phyloP scores from a whole-genome alignment of 92 coral and sea anemone species.

The Parazoanthus atlanticus region DNA sequence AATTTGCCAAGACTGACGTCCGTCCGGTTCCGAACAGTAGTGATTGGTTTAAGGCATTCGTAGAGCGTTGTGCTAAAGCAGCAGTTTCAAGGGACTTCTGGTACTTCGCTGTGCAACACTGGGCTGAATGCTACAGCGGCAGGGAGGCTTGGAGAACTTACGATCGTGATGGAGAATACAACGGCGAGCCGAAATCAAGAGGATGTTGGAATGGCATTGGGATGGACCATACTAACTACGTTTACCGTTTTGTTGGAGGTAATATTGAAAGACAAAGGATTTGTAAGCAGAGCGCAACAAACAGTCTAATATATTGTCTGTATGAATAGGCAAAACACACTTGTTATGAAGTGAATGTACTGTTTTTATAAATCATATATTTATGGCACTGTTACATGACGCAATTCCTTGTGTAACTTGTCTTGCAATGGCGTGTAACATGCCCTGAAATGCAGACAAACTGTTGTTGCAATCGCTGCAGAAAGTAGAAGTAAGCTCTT shows the following conservation, averaged over 20 bases:
- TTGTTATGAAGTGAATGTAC: too few species aligned
- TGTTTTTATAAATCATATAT: background rate
- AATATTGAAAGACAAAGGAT: background rate
- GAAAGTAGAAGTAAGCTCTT: too few species aligned
- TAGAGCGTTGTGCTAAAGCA: constrained; percentile 1
- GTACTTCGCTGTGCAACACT: constrained; percentile 37
- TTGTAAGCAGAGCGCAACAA: background rate
- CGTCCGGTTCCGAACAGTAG: constrained; percentile 13
- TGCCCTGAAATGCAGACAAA: too few species aligned
- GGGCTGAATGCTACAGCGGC: constrained; percentile 34
- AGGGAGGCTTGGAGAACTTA: constrained; percentile 18
- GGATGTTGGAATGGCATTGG: constrained; percentile 30
- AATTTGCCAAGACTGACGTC: background rate
- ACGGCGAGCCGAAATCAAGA: background rate
- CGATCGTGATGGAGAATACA: constrained; percentile 11
- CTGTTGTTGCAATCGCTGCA: too few species aligned
- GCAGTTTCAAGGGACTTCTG: constrained; percentile 19
- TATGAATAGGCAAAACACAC: too few species aligned
- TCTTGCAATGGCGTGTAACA: too few species aligned
- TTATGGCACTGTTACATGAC: too few species aligned
- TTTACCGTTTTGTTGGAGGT: constrained; percentile 33
- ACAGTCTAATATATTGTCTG: too few species aligned
- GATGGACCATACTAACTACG: constrained; percentile 11
- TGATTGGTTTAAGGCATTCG: background rate
- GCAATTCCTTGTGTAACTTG: too few species aligned